phyloP scores from a whole-genome alignment of 2,888 invertebrate genomes.

The Hybos culiciformis region DNA sequence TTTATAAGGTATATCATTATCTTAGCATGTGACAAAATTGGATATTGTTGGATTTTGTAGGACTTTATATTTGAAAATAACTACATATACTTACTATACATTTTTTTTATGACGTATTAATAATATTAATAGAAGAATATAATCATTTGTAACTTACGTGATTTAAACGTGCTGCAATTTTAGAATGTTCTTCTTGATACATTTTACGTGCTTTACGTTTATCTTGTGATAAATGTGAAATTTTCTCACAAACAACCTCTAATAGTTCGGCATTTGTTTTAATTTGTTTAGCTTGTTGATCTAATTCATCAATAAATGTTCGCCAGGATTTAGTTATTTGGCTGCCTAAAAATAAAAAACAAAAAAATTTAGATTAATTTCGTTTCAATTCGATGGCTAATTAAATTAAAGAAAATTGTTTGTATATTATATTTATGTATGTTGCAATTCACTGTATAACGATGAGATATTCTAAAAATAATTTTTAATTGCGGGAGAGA shows the following conservation, averaged over 20 bases:
- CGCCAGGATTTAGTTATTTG: slow-evolving; percentile 62
- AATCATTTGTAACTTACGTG: slow-evolving; percentile 60
- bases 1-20: too few relatives aligned
- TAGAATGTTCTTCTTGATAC: slow-evolving; percentile 79
- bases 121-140: too few relatives aligned
- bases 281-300: slow-evolving; percentile 68
- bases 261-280: slow-evolving; percentile 75
- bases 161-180: slow-evolving; percentile 66
- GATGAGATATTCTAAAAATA: too few relatives aligned
- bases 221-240: slow-evolving; percentile 69
- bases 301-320: slow-evolving; percentile 78
- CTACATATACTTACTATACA: too few relatives aligned
- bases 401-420: too few relatives aligned
- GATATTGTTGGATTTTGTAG: too few relatives aligned
- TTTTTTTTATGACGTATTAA: too few relatives aligned
- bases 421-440: neutral
- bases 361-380: slow-evolving; percentile 5
- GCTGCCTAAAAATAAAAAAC: slow-evolving; percentile 38
- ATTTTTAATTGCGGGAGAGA: too few relatives aligned
- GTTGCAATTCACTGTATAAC: too few relatives aligned
- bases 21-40: too few relatives aligned
- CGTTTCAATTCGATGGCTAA: too few relatives aligned
- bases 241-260: slow-evolving; percentile 69
- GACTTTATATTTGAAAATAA: too few relatives aligned
- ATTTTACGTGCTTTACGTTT: slow-evolving; percentile 73